These are phyloP conservation scores for Serrognathus titanus DNA, from an alignment of 2,888 invertebrate species.

Conservation along the genomic window DNA sequence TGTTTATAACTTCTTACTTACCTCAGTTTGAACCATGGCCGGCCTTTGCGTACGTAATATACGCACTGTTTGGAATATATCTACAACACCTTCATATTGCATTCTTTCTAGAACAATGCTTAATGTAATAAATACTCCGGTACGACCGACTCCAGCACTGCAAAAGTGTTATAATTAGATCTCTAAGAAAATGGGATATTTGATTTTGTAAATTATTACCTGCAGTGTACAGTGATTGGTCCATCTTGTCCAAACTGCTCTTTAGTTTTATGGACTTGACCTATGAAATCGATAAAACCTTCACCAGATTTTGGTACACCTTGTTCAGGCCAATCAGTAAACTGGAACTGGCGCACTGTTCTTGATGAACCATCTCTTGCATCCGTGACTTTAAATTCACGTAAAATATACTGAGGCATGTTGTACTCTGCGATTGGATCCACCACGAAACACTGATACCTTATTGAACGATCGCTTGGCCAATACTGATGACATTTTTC, in stretches of 20 bases:
- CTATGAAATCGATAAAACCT: constrained; percentile 98
- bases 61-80: constrained; percentile 98
- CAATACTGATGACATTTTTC: constrained; percentile 99
- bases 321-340: constrained; percentile 95
- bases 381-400: constrained; percentile 99
- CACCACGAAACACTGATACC: constrained; percentile 97
- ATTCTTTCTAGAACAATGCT: constrained; percentile 97
- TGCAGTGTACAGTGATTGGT: constrained; percentile 97
- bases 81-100: constrained; percentile 98
- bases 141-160: constrained; percentile 96
- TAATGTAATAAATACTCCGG: constrained; percentile 96
- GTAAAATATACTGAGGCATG: constrained; percentile 97
- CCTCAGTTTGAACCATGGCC: constrained; percentile 99
- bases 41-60: constrained; percentile 97
- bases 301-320: constrained; percentile 98
- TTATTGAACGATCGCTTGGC: constrained; percentile 96
- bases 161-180: background rate
- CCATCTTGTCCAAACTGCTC: constrained; percentile 99
- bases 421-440: constrained; percentile 99
- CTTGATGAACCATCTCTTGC: constrained; percentile 95
- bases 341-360: constrained; percentile 94
- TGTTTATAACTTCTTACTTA: constrained; percentile 43
- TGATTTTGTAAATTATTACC: constrained; percentile 49
- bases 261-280: constrained; percentile 99
- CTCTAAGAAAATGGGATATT: background rate